Percentiles rank a stretch among this genome's conserved stretches.
Evolutionary conservation across 2,113 vertebrate genomes (phyloP).

Genomic region (Chroicocephalus ridibundus): DNA sequence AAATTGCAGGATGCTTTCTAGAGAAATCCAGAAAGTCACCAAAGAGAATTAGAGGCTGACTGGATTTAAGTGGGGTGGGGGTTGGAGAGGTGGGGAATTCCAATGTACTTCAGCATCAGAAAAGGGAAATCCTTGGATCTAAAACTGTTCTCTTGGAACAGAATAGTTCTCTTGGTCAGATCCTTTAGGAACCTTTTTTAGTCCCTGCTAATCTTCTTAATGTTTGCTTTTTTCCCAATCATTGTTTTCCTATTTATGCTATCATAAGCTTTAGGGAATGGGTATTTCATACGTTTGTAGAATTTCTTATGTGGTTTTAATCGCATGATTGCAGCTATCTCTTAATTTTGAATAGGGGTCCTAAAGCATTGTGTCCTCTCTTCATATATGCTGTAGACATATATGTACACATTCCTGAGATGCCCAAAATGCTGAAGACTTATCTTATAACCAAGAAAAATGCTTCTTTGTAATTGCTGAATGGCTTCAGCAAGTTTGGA

Average conservation of each 20-base stretch:
- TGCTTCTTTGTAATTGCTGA: background rate
- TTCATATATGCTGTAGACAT: too few relatives aligned
- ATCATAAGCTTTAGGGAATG: background rate
- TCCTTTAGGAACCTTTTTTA: background rate
- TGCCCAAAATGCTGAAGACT: too few relatives aligned
- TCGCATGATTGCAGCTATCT: background rate
- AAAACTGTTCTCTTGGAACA: background rate
- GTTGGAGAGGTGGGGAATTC: background rate
- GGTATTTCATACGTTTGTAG: background rate
- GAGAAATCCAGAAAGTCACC: background rate
- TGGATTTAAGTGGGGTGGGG: background rate
- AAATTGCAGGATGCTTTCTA: background rate
- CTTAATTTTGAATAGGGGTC: too few relatives aligned
- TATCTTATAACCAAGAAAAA: background rate
- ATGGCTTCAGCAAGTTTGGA: background rate
- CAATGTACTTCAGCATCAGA: background rate
- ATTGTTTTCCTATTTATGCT: background rate
- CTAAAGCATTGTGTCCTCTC: too few relatives aligned
- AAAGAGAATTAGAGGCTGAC: background rate
- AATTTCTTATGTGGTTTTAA: background rate
- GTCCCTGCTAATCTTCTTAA: background rate
- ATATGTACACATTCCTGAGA: too few relatives aligned
- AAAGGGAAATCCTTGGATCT: background rate
- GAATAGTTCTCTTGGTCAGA: background rate
- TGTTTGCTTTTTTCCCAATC: background rate